phyloP scores from a whole-genome alignment of 2,797 vertebrate genomes.

The Danionella dracula region DNA sequence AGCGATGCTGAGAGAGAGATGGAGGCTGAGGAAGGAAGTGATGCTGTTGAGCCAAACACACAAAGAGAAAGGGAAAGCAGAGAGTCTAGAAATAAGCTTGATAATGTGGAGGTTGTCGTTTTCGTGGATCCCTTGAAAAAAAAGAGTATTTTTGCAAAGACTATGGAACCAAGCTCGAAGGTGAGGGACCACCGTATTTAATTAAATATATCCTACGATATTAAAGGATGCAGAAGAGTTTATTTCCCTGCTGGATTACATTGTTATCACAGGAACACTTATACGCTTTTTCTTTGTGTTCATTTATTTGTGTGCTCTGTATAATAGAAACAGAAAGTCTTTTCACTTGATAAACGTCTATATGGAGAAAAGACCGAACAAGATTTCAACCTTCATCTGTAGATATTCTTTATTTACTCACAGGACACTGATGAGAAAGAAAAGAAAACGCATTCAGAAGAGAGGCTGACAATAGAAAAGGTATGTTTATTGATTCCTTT shows the following conservation, averaged over 20 bases:
- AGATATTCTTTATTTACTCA: neutral
- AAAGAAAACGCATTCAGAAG: constrained; percentile 45
- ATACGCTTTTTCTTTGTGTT: neutral
- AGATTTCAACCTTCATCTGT: too few relatives aligned
- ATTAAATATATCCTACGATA: too few relatives aligned
- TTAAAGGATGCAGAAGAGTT: too few relatives aligned
- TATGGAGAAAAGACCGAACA: too few relatives aligned
- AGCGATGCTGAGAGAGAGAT: constrained; percentile 35
- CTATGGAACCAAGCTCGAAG: constrained; percentile 18
- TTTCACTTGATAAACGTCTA: too few relatives aligned
- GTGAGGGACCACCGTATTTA: too few relatives aligned
- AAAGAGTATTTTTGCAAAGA: constrained; percentile 55
- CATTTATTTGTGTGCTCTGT: neutral
- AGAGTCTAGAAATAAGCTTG: too few relatives aligned
- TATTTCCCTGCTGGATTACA: too few relatives aligned
- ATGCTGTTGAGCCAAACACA: neutral
- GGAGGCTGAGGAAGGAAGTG: neutral
- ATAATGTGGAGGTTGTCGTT: constrained; percentile 67
- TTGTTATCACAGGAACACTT: neutral
- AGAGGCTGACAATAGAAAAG: constrained; percentile 83
- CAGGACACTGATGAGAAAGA: constrained; percentile 44
- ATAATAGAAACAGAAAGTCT: too few relatives aligned
- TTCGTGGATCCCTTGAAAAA: constrained; percentile 70
- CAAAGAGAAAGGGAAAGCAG: neutral
- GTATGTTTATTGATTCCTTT: constrained; percentile 56